A percentile compares a stretch with the other conserved stretches of the same genome.
phyloP scores from a whole-genome alignment of 2,113 vertebrate species.

The Rhadina sibilatrix region DNA sequence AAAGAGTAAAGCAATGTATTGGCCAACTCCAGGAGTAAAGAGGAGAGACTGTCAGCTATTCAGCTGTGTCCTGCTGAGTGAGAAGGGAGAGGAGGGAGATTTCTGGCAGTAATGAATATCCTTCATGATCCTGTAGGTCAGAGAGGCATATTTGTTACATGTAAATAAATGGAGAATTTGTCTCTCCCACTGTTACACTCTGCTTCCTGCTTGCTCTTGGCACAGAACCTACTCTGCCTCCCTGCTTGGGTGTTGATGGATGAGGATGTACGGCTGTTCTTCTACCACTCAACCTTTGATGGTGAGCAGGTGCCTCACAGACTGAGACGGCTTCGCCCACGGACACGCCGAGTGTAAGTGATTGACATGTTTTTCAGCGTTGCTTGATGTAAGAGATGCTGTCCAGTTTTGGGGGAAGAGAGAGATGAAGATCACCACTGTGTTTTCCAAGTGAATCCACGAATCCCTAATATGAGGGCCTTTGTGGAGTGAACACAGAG shows the following conservation, averaged over 20 bases:
- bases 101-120: conserved; percentile 33
- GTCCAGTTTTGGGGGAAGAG: background rate
- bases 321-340: conserved; percentile 88
- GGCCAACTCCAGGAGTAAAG: background rate
- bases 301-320: conserved; percentile 81
- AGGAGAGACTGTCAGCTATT: background rate
- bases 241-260: conserved; percentile 87
- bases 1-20: background rate
- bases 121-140: background rate
- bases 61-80: background rate
- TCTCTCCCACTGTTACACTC: background rate
- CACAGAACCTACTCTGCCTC: conserved; percentile 80
- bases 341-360: conserved; percentile 76
- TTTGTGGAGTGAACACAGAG: background rate
- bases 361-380: background rate
- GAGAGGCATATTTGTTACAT: background rate
- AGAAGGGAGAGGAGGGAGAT: background rate
- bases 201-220: background rate
- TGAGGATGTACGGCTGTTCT: conserved; percentile 88
- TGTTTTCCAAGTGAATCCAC: background rate
- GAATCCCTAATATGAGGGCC: background rate
- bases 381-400: background rate
- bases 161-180: background rate
- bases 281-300: conserved; percentile 87
- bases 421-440: background rate